phyloP scores from a whole-genome alignment of 2,888 invertebrate genomes.

The Pterostichus madidus region DNA sequence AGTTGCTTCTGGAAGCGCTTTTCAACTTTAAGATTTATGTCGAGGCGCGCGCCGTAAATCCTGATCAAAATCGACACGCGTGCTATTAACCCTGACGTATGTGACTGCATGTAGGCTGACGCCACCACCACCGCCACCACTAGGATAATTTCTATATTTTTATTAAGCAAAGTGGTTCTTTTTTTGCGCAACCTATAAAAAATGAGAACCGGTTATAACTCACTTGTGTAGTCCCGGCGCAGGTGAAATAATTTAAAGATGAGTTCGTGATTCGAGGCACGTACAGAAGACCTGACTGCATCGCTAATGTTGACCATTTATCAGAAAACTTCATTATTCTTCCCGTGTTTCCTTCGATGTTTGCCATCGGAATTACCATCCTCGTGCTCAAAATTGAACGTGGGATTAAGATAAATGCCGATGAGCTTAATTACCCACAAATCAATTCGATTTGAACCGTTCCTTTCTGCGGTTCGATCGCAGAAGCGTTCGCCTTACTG shows the following conservation, averaged over 20 bases:
- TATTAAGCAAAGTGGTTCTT: slow-evolving; percentile 54
- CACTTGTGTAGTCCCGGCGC: slow-evolving; percentile 50
- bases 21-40: slow-evolving; percentile 52
- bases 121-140: too few relatives aligned
- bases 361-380: slow-evolving; percentile 60
- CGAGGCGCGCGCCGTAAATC: slow-evolving; percentile 45
- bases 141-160: slow-evolving; percentile 43
- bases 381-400: slow-evolving; percentile 54
- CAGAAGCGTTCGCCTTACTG: too few relatives aligned
- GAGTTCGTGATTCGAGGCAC: slow-evolving; percentile 62
- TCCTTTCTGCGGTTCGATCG: slow-evolving; percentile 18
- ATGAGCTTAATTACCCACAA: slow-evolving; percentile 63
- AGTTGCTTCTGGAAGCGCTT: slow-evolving; percentile 32
- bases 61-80: slow-evolving; percentile 45
- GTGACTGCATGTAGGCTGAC: neutral
- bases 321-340: slow-evolving; percentile 67
- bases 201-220: slow-evolving; percentile 61
- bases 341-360: slow-evolving; percentile 64
- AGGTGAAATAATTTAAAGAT: slow-evolving; percentile 67
- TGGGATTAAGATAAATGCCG: slow-evolving; percentile 57
- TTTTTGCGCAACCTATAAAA: slow-evolving; percentile 44
- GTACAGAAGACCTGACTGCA: slow-evolving; percentile 65
- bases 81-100: slow-evolving; percentile 47
- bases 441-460: slow-evolving; percentile 48
- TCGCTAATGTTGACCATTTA: slow-evolving; percentile 66